Evolutionary conservation across 2,113 vertebrate genomes (phyloP).

Genomic region (Microcebus jonahi): DNA sequence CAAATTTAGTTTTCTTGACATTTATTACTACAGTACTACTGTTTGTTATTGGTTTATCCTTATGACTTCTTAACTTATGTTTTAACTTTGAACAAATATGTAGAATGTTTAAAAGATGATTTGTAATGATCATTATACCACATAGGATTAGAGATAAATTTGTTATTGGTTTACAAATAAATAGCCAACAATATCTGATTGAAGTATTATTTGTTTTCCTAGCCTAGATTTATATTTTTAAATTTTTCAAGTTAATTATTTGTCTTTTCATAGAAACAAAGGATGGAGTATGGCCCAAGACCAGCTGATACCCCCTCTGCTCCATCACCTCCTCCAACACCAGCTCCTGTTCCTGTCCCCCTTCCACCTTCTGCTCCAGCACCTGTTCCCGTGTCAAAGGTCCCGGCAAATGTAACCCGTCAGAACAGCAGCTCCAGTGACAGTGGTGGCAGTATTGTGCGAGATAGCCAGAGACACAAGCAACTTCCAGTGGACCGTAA

Average conservation of each 20-base stretch:
- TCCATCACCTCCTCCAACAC: constrained; percentile 85
- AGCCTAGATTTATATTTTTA: background rate
- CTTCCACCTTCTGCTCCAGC: constrained; percentile 82
- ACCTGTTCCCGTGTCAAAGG: constrained; percentile 79
- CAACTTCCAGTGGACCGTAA: constrained; percentile 85
- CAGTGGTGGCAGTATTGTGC: constrained; percentile 79
- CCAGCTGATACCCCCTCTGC: constrained; percentile 72
- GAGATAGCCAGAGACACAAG: constrained; percentile 87
- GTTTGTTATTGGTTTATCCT: background rate
- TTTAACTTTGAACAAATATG: background rate
- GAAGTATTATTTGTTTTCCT: background rate
- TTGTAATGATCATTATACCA: background rate
- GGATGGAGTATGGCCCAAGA: constrained; percentile 85
- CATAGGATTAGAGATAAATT: background rate
- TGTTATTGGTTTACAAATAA: background rate
- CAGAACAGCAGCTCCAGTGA: constrained; percentile 91
- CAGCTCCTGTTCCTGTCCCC: constrained; percentile 78
- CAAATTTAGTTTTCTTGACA: constrained; percentile 10
- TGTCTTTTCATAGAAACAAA: constrained; percentile 90
- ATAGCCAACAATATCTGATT: background rate
- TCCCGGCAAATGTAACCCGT: constrained; percentile 78
- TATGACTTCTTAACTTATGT: background rate
- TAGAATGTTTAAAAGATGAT: background rate
- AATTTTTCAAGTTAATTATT: background rate
- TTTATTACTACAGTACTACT: background rate